Evolutionary conservation across 2,797 vertebrate genomes (phyloP), one percentile per base, ranked within the genome.

Genomic region (Intellagama lesueurii): DNA sequence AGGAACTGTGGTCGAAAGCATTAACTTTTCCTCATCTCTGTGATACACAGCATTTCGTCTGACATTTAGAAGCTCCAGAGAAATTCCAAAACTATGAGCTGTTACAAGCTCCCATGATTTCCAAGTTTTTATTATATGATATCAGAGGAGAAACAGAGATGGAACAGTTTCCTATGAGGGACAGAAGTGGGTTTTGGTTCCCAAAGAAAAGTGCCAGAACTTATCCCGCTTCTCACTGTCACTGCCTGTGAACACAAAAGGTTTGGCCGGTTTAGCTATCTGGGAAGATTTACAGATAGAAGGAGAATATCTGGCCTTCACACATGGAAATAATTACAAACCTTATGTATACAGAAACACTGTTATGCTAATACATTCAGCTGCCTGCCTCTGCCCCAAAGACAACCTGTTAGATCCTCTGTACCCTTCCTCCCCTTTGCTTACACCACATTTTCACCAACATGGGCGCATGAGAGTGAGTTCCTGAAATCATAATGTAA

Each of bases 171-270:
- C 98, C 98, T 98, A 98, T 94, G 98, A 95, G 95, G 98, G 97
- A 94, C 98, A 98, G 97, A 98, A 98, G 96, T 98, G 98, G 95
- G 97, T 98, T 94, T 97, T 98, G 89, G 97, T 97, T 92, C 97
- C 98, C 2, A 97, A 98, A 94, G 98, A 98, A 94, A 98, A 97
- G 88, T 97, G 97, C 90, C 97, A 97, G 95, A 97, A 97, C 30
- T 97, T 97, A 83, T 98, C 97, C 93, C 97, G 97, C 96, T 97
- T 97, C 90, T 98, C 98, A 97, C 97, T 98, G 96, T 98, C 97
- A 97, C 97, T 97, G 97, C 98, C 97, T 96, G 97, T 98, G 93
- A 98, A 97, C 92, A 98, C 97, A 90, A 98, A 98, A 0, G 95
- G 98, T 98, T 96, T 98, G 97, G 93, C 97, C 97, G 87, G 97